These are phyloP conservation scores for Anguilla pacifica DNA, from an alignment of 2,797 vertebrate species.

Conservation along the genomic window DNA sequence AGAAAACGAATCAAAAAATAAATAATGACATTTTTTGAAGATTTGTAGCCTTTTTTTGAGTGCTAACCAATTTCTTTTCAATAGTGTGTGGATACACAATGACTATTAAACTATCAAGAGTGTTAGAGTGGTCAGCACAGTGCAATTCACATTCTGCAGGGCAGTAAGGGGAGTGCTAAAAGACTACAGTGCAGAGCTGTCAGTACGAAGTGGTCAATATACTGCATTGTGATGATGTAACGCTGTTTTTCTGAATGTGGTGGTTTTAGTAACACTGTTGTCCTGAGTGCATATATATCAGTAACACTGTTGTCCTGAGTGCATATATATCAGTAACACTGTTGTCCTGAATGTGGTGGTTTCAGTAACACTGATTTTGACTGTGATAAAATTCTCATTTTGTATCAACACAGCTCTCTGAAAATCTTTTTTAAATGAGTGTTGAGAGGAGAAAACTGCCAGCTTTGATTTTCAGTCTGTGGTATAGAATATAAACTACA, in stretches of 20 bases:
- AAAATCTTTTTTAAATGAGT: neutral
- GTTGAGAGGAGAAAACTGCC: neutral
- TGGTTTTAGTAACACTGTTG: neutral
- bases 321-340: too few relatives aligned
- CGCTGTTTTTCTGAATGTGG: neutral
- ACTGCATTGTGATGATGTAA: neutral
- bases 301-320: too few relatives aligned
- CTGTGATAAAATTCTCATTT: neutral
- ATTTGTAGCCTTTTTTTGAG: too few relatives aligned
- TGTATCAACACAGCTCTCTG: neutral
- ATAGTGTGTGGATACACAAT: neutral
- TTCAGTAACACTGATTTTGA: neutral
- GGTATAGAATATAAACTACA: neutral
- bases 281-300: neutral
- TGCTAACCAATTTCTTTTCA: too few relatives aligned
- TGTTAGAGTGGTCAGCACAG: neutral
- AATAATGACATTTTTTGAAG: too few relatives aligned
- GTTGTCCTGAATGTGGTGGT: too few relatives aligned
- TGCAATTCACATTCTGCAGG: neutral
- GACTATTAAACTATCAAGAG: conserved; percentile 1
- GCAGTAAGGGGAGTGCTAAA: neutral
- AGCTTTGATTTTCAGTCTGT: neutral
- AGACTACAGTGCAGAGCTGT: too few relatives aligned
- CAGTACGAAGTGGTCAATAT: neutral
- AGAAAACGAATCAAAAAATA: too few relatives aligned